Evolutionary conservation across 64 coral and sea anemone species (phyloP), one percentile per base, ranked within the genome.

Genomic region (Pachyseris speciosa): DNA sequence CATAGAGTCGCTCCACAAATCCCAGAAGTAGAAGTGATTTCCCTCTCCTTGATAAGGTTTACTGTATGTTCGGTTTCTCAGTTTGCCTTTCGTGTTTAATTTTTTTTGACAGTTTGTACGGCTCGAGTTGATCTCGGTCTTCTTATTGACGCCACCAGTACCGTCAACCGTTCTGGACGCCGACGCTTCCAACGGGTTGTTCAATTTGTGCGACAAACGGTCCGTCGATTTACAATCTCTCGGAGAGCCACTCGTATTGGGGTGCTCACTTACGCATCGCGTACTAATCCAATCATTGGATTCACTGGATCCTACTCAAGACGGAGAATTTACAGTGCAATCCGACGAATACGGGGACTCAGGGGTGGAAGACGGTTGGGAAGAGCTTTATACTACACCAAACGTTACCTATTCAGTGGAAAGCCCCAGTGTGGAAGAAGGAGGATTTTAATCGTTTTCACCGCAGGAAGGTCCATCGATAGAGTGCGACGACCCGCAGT

Each of bases 391-490:
- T 30, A 32, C 17, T 88, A 74, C 59, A 69, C 69, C n/a, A 88
- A 60, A 32, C 55, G 31, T 3, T 74, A 74, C 16, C 68, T 88
- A 1, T 88, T 88, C 48, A 10, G 26, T 4, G 85, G 85, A 16
- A 71, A 71, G 9, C 85, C 85, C n/a, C 42, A 72, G 69, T 88
- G 85, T 61, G 85, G 85, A 7, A 39, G 68, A 13, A 88, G 67
- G 32, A 74, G 85, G 32, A 69, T 88, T 0, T 33, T 88, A 5
- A 39, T 88, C 8, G 22, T 74, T 2, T 12, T 88, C 4, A 55
- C 85, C 13, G 34, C 22, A 6, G 66, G 67, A 17, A 29, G 2
- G 31, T 84, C 79, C 17, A 26, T 5, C 29, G 89, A 91, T 44
- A 27, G 61, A 41, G 89, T 91, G 34, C 17, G 47, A 7, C 58